A percentile compares a stretch with the other conserved stretches of the same genome.
These are phyloP conservation scores for Papilio polytes DNA, from an alignment of 1,140 invertebrate species.

Conservation along the genomic window DNA sequence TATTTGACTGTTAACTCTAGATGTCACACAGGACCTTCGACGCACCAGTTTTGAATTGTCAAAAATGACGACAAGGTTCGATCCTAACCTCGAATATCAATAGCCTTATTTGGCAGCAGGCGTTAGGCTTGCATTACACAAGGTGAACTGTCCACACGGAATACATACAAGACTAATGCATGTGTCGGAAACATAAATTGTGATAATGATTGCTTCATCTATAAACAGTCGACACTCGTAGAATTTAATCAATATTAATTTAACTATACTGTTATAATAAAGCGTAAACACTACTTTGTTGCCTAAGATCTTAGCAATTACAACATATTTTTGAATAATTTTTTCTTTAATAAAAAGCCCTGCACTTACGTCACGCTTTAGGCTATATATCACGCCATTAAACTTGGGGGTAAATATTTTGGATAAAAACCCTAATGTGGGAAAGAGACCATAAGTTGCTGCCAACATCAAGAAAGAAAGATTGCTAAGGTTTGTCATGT, in stretches of 20 bases:
- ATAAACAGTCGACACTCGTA: neutral
- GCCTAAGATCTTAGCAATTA: too few relatives aligned
- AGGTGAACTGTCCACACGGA: slow-evolving; percentile 47
- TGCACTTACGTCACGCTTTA: too few relatives aligned
- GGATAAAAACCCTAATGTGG: too few relatives aligned
- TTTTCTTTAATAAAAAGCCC: too few relatives aligned
- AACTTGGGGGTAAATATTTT: too few relatives aligned
- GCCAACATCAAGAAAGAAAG: too few relatives aligned
- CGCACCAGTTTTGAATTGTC: slow-evolving; percentile 33
- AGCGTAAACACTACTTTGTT: too few relatives aligned
- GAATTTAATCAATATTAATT: neutral
- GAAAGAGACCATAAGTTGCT: too few relatives aligned
- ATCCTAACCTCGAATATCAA: slow-evolving; percentile 45
- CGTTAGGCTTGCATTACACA: slow-evolving; percentile 53
- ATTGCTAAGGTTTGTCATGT: too few relatives aligned
- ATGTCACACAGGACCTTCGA: slow-evolving; percentile 38
- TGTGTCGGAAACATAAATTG: neutral
- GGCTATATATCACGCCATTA: too few relatives aligned
- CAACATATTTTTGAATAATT: too few relatives aligned
- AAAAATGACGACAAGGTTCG: slow-evolving; percentile 34
- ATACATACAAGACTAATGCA: slow-evolving; percentile 46
- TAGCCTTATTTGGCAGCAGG: slow-evolving; percentile 65
- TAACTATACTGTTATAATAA: too few relatives aligned
- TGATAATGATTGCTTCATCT: slow-evolving; percentile 3
- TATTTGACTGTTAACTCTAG: neutral